These are phyloP conservation scores for Leucoraja ocellata DNA, from an alignment of 2,797 vertebrate species.

Conservation along the genomic window DNA sequence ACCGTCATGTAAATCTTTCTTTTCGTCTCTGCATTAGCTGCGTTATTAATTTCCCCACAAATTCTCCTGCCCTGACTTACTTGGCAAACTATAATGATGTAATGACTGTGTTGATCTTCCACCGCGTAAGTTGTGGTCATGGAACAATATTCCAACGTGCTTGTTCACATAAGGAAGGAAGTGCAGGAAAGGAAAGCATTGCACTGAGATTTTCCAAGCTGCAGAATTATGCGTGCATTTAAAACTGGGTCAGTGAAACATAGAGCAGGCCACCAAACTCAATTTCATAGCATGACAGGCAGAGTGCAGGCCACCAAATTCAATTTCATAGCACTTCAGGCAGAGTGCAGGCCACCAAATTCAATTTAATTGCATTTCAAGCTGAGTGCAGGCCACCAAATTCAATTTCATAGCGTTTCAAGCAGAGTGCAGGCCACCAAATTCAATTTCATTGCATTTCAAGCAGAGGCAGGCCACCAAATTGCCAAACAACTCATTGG, in stretches of 20 bases:
- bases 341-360: no score
- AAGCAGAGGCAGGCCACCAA: no score
- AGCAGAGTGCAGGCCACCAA: no score
- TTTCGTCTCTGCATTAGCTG: neutral
- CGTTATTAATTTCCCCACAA: constrained; percentile 8
- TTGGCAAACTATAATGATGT: neutral
- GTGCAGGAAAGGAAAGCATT: neutral
- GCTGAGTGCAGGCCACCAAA: no score
- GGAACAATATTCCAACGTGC: neutral
- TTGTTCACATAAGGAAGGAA: neutral
- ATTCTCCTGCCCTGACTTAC: neutral
- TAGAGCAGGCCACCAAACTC: no score
- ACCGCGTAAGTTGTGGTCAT: neutral
- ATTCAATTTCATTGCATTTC: no score
- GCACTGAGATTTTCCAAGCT: neutral
- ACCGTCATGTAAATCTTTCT: neutral
- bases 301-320: no score
- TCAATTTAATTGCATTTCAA: no score
- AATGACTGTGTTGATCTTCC: neutral
- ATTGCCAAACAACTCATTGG: no score
- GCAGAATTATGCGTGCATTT: neutral
- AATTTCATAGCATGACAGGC: no score
- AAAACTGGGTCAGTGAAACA: neutral
- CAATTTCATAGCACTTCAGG: no score
- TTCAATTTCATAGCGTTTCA: no score